Evolutionary conservation across 2,888 invertebrate genomes (phyloP), one percentile per base, ranked within the genome.

Genomic region (Drosophila paracracens): DNA sequence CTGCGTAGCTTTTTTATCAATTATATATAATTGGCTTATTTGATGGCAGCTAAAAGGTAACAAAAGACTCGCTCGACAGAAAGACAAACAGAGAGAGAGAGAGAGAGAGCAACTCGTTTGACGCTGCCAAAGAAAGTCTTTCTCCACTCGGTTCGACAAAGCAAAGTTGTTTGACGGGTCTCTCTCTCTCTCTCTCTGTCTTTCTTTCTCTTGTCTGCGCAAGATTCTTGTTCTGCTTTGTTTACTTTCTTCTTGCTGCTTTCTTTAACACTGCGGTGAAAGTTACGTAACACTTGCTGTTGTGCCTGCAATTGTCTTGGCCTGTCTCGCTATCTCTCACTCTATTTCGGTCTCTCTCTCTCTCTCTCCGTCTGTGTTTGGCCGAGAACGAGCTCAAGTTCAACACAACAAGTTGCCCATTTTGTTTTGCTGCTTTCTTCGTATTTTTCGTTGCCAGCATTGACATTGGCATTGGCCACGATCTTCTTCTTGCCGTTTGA

Each of bases 351-450:
- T 43, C 29, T 56, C 18, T 27, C 70, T 38, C 46, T 43, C 43
- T 36, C 13, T 29, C 58, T 38, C 21, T 43, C 62, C 10, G 33
- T 38, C 33, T 67, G 54, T 60, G 63, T 48, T 69, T 75, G 81
- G 76, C 81, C 86, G 46, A 87, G 86, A 87, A 87, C 81, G 83
- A 73, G 82, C 90, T 82, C 85, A 82, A 86, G 79, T 82, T 89
- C 89, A 88, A 78, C 80, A 74, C 46, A 46, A 25, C 46, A 71
- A 71, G 76, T 78, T 77, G 59, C 73, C 60, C 61, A 71, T 79
- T 90, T 68, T 68, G 74, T 68, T 88, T 91, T 87, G 59, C 61
- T 78, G 89, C 92, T 92, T 92, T 92, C 91, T 92, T 91, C 91
- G 85, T 70, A 46, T 46, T 52, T 61, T 67, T 67, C 54, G 60